Evolutionary conservation across 2,888 invertebrate genomes (phyloP), one percentile per base, ranked within the genome.

Genomic region (Limenitis camilla): DNA sequence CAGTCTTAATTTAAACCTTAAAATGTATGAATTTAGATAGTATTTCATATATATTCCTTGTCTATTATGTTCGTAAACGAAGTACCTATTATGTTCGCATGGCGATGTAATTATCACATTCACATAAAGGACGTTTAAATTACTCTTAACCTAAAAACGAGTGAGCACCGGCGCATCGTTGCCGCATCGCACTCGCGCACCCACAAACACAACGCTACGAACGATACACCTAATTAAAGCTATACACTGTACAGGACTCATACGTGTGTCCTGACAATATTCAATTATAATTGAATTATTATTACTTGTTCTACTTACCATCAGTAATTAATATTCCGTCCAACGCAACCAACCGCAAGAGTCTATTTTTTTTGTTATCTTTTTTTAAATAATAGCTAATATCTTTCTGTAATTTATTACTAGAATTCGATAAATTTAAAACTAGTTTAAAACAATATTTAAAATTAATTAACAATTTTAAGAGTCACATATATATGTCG

Each of bases 131-230:
- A 54, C 46, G 46, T 55, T 57, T 55, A 57, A 52, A 55, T 57
- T 55, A 57, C 52, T 55, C 55, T 57, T 57, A 55, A 57, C 57
- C 55, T 52, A 55, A 55, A 57, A 52, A 47, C 49, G 11, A 43
- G 31, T 42, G 19, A 55, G 41, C 46, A 52, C 49, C 36, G 40
- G 52, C 49, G 45, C 45, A 45, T 52, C 45, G 41, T 49, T 52
- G 47, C 53, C 45, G 53, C 53, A 53, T 49, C 53, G 49, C 30
- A 36, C 49, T 43, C 45, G 45, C 39, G 33, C 49, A 41, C 38
- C 45, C 46, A 49, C 49, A 56, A 53, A 53, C 55, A 49, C 32
- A 28, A 52, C 19, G 19, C 1, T 19, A 19, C 19, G 19, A 45
- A 32, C 45, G 53, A 42, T 53, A 49, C 40, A 46, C 40, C 46